Conservation (phyloP, 2,888 invertebrate species). For the Callyntrura sp. region DNA sequence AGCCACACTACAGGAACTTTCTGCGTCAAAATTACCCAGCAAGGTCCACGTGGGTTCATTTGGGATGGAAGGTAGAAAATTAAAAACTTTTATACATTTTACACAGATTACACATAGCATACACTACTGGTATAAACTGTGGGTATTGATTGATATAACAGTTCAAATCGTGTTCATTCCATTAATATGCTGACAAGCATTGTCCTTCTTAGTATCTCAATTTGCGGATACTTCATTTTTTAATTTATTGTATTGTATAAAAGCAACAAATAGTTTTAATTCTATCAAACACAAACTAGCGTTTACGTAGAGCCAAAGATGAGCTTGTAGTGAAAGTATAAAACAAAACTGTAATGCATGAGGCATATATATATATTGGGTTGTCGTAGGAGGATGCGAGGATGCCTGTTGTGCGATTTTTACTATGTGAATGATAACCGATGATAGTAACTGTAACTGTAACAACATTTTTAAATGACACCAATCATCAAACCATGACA, state of each 20-base stretch:
- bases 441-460: no score
- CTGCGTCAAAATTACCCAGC: slow-evolving; percentile 97
- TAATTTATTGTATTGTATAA: neutral
- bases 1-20: slow-evolving; percentile 98
- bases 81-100: slow-evolving; percentile 14
- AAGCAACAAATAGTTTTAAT: neutral
- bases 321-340: no score
- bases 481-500: no score
- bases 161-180: slow-evolving; percentile 76
- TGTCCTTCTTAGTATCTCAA: slow-evolving; percentile 9
- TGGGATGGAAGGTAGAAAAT: slow-evolving; percentile 86
- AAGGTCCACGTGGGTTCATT: slow-evolving; percentile 96
- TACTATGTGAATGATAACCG: no score
- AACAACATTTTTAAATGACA: no score
- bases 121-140: no score
- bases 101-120: slow-evolving; percentile 1
- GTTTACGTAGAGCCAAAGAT: no score
- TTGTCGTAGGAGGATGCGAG: no score
- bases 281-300: no score
- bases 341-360: no score
- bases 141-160: slow-evolving; percentile 88
- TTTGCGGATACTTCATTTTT: neutral
- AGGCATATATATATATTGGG: no score
- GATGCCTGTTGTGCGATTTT: no score
- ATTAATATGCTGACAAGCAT: neutral